Percentiles rank a stretch among this genome's conserved stretches.
phyloP scores from a whole-genome alignment of 2,113 vertebrate genomes.

The Oceanites oceanicus region DNA sequence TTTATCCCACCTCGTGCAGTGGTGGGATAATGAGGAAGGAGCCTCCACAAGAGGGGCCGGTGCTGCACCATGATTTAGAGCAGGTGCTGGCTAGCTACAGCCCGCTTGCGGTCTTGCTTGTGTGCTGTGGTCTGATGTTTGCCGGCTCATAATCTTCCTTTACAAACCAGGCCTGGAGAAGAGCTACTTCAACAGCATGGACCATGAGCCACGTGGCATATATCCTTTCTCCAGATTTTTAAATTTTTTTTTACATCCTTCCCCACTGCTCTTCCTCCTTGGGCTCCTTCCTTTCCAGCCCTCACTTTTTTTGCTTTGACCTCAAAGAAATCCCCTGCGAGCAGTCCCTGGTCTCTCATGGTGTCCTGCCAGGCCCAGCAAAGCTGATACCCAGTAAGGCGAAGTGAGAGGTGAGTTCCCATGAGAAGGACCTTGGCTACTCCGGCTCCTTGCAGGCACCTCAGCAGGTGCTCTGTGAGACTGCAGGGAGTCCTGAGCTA shows the following conservation, averaged over 20 bases:
- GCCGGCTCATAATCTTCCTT: constrained; percentile 30
- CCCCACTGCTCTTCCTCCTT: not conserved
- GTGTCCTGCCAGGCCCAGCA: not conserved
- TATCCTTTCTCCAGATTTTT: not conserved
- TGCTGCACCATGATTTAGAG: not conserved
- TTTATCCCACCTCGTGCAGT: not conserved
- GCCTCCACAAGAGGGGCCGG: not conserved
- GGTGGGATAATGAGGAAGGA: not conserved
- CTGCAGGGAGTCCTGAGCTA: not conserved
- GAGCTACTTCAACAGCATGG: not conserved
- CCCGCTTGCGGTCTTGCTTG: not conserved
- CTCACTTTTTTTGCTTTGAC: not conserved
- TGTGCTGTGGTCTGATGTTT: not conserved
- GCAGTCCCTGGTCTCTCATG: not conserved
- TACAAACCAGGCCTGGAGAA: not conserved
- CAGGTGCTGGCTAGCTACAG: not conserved
- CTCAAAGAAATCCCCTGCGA: not conserved
- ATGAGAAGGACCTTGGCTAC: not conserved
- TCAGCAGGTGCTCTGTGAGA: not conserved
- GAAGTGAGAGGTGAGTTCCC: not conserved
- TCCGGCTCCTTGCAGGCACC: not conserved
- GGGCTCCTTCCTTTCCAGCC: not conserved
- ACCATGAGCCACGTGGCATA: not conserved
- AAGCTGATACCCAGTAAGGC: not conserved
- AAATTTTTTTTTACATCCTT: not conserved